Evolutionary conservation across 1,140 invertebrate species (phyloP).

Genomic region (Yoshiicerus persimilis): DNA sequence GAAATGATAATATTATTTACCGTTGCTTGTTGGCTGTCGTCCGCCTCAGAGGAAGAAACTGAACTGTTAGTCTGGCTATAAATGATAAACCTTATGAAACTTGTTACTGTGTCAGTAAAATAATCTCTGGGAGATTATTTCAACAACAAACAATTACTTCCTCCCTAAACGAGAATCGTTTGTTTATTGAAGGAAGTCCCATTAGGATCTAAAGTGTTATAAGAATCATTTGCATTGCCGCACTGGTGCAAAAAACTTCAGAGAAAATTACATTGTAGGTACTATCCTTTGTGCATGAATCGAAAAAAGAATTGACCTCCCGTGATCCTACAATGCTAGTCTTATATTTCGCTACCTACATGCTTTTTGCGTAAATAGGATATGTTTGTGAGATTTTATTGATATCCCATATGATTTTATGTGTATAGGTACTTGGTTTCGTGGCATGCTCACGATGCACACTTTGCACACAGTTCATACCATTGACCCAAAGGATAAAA

Average conservation of each 20-base stretch:
- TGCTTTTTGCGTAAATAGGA: not conserved
- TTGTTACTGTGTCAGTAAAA: not conserved
- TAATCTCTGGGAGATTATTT: not conserved
- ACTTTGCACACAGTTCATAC: not conserved
- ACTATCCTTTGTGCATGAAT: not conserved
- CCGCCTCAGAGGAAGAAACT: not conserved
- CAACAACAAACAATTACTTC: not conserved
- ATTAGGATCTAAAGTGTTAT: not conserved
- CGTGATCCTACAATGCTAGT: not conserved
- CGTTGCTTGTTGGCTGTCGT: not conserved
- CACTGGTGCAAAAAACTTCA: not conserved
- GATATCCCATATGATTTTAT: not conserved
- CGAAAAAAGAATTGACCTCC: not conserved
- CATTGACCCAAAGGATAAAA: slow-evolving; percentile 20
- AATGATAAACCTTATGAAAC: not conserved
- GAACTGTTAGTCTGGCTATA: not conserved
- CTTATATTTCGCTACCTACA: not conserved
- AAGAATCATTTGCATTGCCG: not conserved
- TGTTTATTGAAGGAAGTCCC: not conserved
- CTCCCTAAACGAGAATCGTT: not conserved
- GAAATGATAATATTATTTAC: not conserved
- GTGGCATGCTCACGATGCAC: not conserved
- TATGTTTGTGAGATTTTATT: not conserved
- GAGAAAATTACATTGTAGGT: not conserved
- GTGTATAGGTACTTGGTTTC: not conserved